These are phyloP conservation scores for Oreochromis tanganicae DNA, from an alignment of 2,113 vertebrate species.

Conservation along the genomic window DNA sequence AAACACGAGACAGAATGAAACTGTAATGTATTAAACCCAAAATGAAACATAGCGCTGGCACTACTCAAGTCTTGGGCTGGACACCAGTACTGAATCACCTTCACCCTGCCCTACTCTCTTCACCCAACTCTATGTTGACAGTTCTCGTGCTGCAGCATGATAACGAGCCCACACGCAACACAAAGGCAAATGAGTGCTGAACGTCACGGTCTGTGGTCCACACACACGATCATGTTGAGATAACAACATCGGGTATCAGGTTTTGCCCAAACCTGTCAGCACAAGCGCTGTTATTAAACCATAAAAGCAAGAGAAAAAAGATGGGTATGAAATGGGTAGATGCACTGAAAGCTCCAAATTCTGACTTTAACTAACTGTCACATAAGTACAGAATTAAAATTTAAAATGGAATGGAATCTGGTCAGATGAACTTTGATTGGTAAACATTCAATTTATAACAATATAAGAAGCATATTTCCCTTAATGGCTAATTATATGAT, in stretches of 20 bases:
- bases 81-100: background rate
- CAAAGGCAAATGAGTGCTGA: background rate
- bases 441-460: background rate
- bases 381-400: background rate
- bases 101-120: background rate
- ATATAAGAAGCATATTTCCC: background rate
- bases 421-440: background rate
- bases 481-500: background rate
- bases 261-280: background rate
- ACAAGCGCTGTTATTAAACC: background rate
- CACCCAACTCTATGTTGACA: background rate
- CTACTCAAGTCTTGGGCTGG: background rate
- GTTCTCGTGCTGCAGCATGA: background rate
- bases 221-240: background rate
- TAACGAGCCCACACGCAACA: background rate
- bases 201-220: background rate
- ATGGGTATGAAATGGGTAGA: background rate
- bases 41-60: background rate
- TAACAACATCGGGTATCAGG: background rate
- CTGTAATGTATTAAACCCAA: background rate
- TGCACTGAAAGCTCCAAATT: background rate
- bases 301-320: background rate
- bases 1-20: background rate
- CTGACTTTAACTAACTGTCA: background rate
- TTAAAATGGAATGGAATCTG: background rate